These are phyloP conservation scores for Cepaea hortensis DNA, from an alignment of 2,888 invertebrate species.

Conservation along the genomic window DNA sequence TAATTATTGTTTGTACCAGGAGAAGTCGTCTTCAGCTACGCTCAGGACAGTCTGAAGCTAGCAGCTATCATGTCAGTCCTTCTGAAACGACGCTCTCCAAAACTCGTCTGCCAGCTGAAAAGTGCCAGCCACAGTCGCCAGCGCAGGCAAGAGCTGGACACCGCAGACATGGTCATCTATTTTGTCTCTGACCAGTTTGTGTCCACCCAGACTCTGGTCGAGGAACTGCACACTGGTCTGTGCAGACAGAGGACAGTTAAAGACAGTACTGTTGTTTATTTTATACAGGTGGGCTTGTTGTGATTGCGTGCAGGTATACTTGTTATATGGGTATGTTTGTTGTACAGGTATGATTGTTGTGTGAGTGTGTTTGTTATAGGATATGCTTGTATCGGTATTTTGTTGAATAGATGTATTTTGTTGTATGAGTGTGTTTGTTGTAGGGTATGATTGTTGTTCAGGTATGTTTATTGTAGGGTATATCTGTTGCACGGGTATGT, in stretches of 20 bases:
- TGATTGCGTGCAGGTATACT: background rate
- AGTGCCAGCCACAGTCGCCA: background rate
- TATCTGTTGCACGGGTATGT: no score
- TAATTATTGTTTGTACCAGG: slow-evolving; percentile 4
- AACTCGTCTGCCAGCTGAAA: slow-evolving; percentile 26
- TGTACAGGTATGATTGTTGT: no score
- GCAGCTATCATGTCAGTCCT: slow-evolving; percentile 49
- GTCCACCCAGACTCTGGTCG: slow-evolving; percentile 59
- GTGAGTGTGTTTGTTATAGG: no score
- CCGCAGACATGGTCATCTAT: slow-evolving; percentile 63
- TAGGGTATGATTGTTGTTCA: no score
- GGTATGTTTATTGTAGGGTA: no score
- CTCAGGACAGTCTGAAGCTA: slow-evolving; percentile 47
- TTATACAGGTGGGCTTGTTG: slow-evolving; percentile 26
- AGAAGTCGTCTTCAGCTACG: slow-evolving; percentile 48
- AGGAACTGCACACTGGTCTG: slow-evolving; percentile 68
- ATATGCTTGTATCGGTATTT: no score
- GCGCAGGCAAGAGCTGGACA: slow-evolving; percentile 55
- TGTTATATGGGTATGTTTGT: no score
- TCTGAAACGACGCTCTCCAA: slow-evolving; percentile 36
- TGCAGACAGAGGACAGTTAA: slow-evolving; percentile 59
- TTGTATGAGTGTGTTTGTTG: no score
- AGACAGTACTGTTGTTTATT: slow-evolving; percentile 28
- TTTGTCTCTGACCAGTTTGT: slow-evolving; percentile 66
- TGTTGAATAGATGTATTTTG: no score